These are phyloP conservation scores for Pristionchus mayeri DNA, from an alignment of 2,888 invertebrate genomes.

Conservation along the genomic window DNA sequence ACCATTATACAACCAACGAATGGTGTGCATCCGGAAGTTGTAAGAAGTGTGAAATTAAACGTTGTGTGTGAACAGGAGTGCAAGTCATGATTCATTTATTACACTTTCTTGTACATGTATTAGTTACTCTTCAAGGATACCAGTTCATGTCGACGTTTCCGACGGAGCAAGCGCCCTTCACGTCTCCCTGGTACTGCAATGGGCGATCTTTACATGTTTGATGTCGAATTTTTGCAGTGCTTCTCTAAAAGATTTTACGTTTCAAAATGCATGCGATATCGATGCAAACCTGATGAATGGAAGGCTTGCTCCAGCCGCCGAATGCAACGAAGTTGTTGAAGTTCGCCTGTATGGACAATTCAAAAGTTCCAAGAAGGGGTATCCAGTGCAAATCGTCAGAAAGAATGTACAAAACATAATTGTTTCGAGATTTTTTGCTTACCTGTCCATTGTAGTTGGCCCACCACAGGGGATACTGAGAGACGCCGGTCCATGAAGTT, in stretches of 20 bases:
- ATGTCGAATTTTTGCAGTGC: background rate
- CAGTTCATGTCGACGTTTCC: slow-evolving; percentile 48
- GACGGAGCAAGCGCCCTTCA: slow-evolving; percentile 43
- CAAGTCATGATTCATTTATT: background rate
- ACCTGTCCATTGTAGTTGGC: slow-evolving; percentile 56
- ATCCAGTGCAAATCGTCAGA: background rate
- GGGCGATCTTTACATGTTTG: background rate
- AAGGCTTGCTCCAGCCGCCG: slow-evolving; percentile 41
- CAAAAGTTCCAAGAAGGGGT: too few species aligned
- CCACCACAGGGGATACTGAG: slow-evolving; percentile 59
- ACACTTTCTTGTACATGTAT: background rate
- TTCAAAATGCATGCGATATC: background rate
- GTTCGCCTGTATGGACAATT: background rate
- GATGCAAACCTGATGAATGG: slow-evolving; percentile 9
- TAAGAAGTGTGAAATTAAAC: too few species aligned
- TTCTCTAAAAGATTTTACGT: background rate
- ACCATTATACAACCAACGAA: too few species aligned
- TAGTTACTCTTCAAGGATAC: slow-evolving; percentile 31
- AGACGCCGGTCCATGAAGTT: slow-evolving; percentile 55
- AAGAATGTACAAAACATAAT: too few species aligned
- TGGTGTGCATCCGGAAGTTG: too few species aligned
- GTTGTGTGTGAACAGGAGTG: too few species aligned
- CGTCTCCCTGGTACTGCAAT: slow-evolving; percentile 55
- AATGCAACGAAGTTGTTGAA: slow-evolving; percentile 35
- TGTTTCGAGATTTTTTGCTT: background rate